Base-by-base conservation (phyloP, 2,888 invertebrate species). In the Lysandra bellargus region DNA sequence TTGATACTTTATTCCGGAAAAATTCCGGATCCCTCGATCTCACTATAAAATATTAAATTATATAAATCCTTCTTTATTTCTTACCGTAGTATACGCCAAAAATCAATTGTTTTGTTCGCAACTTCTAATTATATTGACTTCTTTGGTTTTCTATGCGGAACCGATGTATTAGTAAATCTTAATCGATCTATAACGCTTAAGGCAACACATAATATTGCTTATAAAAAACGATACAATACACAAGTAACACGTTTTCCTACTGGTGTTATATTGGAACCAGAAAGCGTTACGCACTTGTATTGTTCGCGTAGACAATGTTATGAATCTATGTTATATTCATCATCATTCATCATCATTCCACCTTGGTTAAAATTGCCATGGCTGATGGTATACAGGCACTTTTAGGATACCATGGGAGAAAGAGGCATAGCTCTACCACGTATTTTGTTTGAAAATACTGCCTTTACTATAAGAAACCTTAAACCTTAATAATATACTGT, bases 221-320 rank as follows among this genome's bases (percentile, higher is more conserved):
- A 64, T 69, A 14, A 69, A 69, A 69, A 69, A 69, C 5, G 0
- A 1, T 69, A 69, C 14, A 9, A 2, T 1, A 33, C 64, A 69
- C 7, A n/a, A 74, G 40, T 74, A 74, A 74, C 74, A 44, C 14
- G 30, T 40, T 78, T 72, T 37, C 6, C 23, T 49, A 37, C 40
- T 72, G 23, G 17, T 9, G 64, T 72, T 78, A 73, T 33, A 78
- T 78, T 57, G 60, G 17, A 73, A 49, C 53, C 49, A 78, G 78
- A 78, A 78, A 78, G 78, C 69, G 64, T 64, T 69, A 78, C 78
- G 69, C 14, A 49, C 49, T 64, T 69, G 75, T 75, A 49, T 75
- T 75, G 49, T 75, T 44, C 75, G 75, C 49, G 23, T 44, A 75
- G 75, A 75, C 75, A 75, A 75, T 49, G 75, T 44, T 75, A 49